Evolutionary conservation across 2,113 vertebrate species (phyloP).

Genomic region (Rhinichthys klamathensis): DNA sequence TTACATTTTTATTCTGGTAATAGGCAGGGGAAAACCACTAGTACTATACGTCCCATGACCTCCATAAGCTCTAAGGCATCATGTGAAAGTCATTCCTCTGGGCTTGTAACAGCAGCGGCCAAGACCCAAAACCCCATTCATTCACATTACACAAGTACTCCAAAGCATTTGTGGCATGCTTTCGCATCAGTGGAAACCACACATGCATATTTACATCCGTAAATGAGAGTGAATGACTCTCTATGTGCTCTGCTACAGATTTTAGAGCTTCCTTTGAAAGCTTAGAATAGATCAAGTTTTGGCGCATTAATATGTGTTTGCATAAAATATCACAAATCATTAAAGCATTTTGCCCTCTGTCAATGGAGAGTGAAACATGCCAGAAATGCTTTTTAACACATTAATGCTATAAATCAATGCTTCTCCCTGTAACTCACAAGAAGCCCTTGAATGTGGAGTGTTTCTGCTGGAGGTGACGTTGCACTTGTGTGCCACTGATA

Average conservation of each 20-base stretch:
- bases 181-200: neutral
- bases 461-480: constrained; percentile 26
- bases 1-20: constrained; percentile 25
- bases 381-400: constrained; percentile 15
- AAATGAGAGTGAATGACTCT: neutral
- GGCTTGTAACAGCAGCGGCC: neutral
- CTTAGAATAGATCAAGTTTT: neutral
- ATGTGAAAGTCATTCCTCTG: constrained; percentile 42
- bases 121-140: neutral
- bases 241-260: neutral
- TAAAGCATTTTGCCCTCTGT: neutral
- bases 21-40: constrained; percentile 14
- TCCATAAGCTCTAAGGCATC: neutral
- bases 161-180: neutral
- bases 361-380: neutral
- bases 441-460: constrained; percentile 37
- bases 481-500: constrained; percentile 44
- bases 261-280: neutral
- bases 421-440: neutral
- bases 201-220: neutral
- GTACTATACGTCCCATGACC: constrained; percentile 39
- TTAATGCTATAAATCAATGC: neutral
- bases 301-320: neutral
- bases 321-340: neutral
- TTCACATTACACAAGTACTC: neutral